Conservation (phyloP, 2,797 vertebrate genomes). For the Helarctos malayanus region DNA sequence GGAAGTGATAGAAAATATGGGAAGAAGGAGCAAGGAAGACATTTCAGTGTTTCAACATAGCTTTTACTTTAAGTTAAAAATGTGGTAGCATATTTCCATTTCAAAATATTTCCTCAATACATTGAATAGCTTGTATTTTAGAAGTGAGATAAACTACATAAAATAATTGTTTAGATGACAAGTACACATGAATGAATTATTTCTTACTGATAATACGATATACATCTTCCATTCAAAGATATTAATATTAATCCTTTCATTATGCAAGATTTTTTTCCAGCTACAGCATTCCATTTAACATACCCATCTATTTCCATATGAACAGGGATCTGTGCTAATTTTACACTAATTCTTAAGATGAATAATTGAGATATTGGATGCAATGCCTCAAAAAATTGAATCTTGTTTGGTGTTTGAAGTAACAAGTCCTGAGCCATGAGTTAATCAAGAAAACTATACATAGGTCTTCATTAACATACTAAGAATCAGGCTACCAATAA, state of each 20-base stretch:
- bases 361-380: slow-evolving; percentile 89
- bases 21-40: slow-evolving; percentile 30
- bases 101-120: slow-evolving; percentile 65
- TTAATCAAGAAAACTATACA: slow-evolving; percentile 88
- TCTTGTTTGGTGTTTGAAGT: slow-evolving; percentile 87
- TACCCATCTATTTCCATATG: slow-evolving; percentile 86
- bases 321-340: slow-evolving; percentile 88
- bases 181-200: slow-evolving; percentile 72
- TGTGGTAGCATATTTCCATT: slow-evolving; percentile 49
- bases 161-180: slow-evolving; percentile 79
- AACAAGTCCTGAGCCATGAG: slow-evolving; percentile 84
- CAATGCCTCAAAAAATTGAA: slow-evolving; percentile 85
- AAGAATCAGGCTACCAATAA: slow-evolving; percentile 85
- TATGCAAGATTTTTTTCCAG: slow-evolving; percentile 84
- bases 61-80: slow-evolving; percentile 64
- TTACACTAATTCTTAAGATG: slow-evolving; percentile 89
- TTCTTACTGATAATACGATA: slow-evolving; percentile 73
- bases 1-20: slow-evolving; percentile 25
- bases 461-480: slow-evolving; percentile 87
- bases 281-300: slow-evolving; percentile 84
- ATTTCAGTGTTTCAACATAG: slow-evolving; percentile 31
- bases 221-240: slow-evolving; percentile 81
- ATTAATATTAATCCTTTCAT: slow-evolving; percentile 83
- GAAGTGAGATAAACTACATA: slow-evolving; percentile 70
- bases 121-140: slow-evolving; percentile 68